Evolutionary conservation across 2,888 invertebrate species (phyloP).

Genomic region (Sinodicranocentrus sp.): DNA sequence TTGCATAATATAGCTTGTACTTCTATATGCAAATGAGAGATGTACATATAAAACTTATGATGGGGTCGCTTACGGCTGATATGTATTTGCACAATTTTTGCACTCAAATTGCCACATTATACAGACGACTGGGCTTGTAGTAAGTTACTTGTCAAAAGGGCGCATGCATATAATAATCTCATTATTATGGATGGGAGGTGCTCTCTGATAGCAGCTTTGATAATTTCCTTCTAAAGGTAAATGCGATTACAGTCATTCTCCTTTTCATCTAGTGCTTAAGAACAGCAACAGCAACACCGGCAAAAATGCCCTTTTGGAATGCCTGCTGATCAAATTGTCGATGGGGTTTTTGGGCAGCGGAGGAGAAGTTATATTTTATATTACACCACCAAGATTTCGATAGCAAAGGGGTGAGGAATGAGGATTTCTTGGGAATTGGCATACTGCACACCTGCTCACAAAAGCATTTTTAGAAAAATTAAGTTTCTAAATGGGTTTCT

Average conservation of each 20-base stretch:
- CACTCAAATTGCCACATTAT: constrained; percentile 63
- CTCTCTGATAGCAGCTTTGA: constrained; percentile 47
- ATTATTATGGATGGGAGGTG: constrained; percentile 65
- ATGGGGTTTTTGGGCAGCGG: not conserved
- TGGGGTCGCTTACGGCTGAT: not conserved
- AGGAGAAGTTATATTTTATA: no score
- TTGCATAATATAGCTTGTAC: constrained; percentile 24
- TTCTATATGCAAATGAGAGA: no score
- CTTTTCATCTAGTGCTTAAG: no score
- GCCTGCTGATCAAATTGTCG: not conserved
- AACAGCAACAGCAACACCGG: not conserved
- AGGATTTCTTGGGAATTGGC: no score
- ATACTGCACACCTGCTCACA: no score
- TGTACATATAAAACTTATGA: not conserved
- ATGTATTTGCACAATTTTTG: constrained; percentile 65
- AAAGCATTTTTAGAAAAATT: no score
- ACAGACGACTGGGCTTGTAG: constrained; percentile 19
- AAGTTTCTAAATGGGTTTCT: no score
- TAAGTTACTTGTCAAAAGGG: constrained; percentile 51
- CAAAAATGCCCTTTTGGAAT: constrained; percentile 7
- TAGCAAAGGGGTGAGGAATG: no score
- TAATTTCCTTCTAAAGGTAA: constrained; percentile 49
- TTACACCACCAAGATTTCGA: no score
- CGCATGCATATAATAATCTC: constrained; percentile 44
- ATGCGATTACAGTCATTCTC: constrained; percentile 29